Evolutionary conservation across 2,888 invertebrate genomes (phyloP), one percentile per base, ranked within the genome.

Genomic region (Orchesella flavescens): DNA sequence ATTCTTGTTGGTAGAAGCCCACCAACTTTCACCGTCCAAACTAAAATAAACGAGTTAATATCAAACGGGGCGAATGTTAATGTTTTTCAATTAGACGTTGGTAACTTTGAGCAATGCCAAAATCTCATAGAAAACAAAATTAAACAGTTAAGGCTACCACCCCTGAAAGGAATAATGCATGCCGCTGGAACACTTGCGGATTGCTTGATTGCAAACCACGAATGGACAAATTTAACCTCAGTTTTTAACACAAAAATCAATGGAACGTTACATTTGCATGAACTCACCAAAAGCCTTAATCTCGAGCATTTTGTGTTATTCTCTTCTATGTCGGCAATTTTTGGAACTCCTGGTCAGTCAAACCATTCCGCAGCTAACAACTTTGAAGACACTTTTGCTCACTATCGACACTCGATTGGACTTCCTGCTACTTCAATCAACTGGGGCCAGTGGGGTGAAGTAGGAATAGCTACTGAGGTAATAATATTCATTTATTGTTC

Each of bases 371-470:
- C 84, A 0, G 81, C 68, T 1, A 78, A 78, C 19, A 66, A 43
- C 4, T 83, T 72, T 44, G 68, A 77, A 55, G 81, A 84, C 46
- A 74, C 74, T 5, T 57, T 85, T 21, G 66, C 73, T 0, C 81
- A 69, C 19, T 78, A 77, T 57, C 55, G 85, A 17, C n/a, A 63
- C 5, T 65, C 83, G 15, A 12, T 69, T 13, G 85, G 85, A 0
- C 68, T 86, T 17, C 78, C 82, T 5, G 78, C 76, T 0, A 83
- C 65, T 0, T 66, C 83, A 13, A 71, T 86, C 17, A 84, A 86
- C 21, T 86, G 86, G 86, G 84, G 86, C n/a, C 84, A 84, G n/a
- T 85, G 83, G 83, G 75, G 61, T 1, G 65, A 65, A n/a, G 44
- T 65, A 12, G 65, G 65, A 9, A 43, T 65, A 1, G 34, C 34